phyloP scores from a whole-genome alignment of 1,140 invertebrate genomes.

The Andrena cerasifolii region DNA sequence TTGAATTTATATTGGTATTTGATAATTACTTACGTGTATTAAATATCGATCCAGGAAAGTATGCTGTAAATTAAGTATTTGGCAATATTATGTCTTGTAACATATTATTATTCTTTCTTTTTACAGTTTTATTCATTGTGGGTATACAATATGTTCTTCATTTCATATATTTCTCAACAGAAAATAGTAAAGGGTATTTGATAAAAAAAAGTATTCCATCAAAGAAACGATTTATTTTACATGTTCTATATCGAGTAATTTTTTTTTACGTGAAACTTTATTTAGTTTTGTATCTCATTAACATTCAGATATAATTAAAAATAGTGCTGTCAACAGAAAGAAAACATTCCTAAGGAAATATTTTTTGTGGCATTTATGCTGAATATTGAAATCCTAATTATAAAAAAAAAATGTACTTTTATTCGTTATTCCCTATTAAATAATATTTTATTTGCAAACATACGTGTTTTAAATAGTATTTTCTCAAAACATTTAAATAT shows the following conservation, averaged over 20 bases:
- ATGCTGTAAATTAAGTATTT: too few relatives aligned
- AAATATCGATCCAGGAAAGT: too few relatives aligned
- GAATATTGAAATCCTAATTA: background rate
- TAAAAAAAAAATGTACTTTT: background rate
- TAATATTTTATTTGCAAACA: slow-evolving; percentile 26
- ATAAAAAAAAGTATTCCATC: slow-evolving; percentile 7
- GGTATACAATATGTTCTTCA: background rate
- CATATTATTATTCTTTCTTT: too few relatives aligned
- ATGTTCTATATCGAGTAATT: slow-evolving; percentile 14
- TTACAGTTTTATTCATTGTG: slow-evolving; percentile 7
- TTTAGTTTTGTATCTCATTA: background rate
- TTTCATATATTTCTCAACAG: background rate
- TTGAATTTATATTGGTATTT: too few relatives aligned
- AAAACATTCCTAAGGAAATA: slow-evolving; percentile 20
- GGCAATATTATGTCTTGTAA: too few relatives aligned
- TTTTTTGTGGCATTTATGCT: background rate
- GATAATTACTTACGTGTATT: too few relatives aligned
- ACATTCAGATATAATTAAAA: slow-evolving; percentile 23
- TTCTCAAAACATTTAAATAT: slow-evolving; percentile 19
- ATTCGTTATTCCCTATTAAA: slow-evolving; percentile 5
- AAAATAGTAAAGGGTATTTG: background rate
- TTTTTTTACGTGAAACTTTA: slow-evolving; percentile 7
- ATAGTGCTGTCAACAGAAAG: background rate
- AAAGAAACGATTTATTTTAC: slow-evolving; percentile 23
- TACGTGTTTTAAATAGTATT: slow-evolving; percentile 21